Conservation (phyloP, 2,888 invertebrate species). For the Bugula neritina region DNA sequence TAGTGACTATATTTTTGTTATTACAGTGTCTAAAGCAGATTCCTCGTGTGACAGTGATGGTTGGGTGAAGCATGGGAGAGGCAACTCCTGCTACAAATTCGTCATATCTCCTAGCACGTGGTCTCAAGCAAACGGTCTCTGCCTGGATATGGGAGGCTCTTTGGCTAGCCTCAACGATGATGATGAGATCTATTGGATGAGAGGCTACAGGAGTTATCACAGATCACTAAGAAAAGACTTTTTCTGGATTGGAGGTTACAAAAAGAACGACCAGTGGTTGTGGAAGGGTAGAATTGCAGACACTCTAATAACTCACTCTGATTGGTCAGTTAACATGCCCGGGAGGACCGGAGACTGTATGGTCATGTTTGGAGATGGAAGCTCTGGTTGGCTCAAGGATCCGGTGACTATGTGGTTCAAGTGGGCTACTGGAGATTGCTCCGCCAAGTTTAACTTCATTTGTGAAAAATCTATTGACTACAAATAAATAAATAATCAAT, state of each 20-base stretch:
- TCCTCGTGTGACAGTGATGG: background rate
- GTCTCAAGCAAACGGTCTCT: background rate
- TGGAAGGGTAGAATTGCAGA: background rate
- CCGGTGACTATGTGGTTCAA: background rate
- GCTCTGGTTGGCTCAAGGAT: background rate
- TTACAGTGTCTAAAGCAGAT: background rate
- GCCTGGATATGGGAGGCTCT: background rate
- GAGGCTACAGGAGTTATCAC: background rate
- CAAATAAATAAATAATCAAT: background rate
- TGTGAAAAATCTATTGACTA: background rate
- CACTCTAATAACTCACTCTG: background rate
- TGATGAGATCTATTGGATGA: background rate
- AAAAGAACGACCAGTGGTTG: background rate
- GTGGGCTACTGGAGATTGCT: background rate
- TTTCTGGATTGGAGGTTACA: background rate
- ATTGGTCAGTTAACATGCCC: background rate
- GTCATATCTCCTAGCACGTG: background rate
- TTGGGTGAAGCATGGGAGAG: background rate
- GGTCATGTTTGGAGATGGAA: background rate
- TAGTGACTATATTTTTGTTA: background rate
- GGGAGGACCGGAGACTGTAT: background rate
- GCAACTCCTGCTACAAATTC: background rate
- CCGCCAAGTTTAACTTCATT: background rate
- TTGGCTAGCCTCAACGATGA: background rate
- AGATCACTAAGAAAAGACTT: background rate